Evolutionary conservation across 2,113 vertebrate species (phyloP).

Genomic region (Gila orcuttii): DNA sequence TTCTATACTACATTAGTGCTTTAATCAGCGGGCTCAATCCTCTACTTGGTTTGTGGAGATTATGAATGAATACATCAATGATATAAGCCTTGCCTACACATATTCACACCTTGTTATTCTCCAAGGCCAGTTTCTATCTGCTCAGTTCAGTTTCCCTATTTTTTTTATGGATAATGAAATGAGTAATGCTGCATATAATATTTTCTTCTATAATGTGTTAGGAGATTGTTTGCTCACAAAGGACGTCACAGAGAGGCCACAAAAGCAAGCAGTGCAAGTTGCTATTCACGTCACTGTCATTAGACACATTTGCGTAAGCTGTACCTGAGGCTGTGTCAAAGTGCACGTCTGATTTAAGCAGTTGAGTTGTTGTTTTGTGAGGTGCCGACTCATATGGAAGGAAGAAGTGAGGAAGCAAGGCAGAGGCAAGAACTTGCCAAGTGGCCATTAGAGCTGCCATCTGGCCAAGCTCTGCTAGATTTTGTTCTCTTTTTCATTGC

Average conservation of each 20-base stretch:
- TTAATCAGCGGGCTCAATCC: slow-evolving; percentile 43
- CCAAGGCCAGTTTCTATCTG: slow-evolving; percentile 10
- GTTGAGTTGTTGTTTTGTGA: slow-evolving; percentile 41
- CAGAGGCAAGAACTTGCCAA: slow-evolving; percentile 47
- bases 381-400: slow-evolving; percentile 44
- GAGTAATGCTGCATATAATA: neutral
- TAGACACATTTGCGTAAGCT: neutral
- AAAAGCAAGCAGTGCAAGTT: slow-evolving; percentile 16
- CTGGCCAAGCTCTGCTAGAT: slow-evolving; percentile 55
- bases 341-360: neutral
- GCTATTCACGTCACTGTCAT: slow-evolving; percentile 5
- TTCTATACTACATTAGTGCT: slow-evolving; percentile 34
- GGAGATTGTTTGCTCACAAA: neutral
- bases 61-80: slow-evolving; percentile 17
- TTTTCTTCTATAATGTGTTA: neutral
- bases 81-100: slow-evolving; percentile 3
- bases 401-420: slow-evolving; percentile 40
- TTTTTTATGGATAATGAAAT: slow-evolving; percentile 9
- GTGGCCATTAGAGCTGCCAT: slow-evolving; percentile 58
- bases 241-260: neutral
- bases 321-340: slow-evolving; percentile 22
- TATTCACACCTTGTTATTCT: neutral
- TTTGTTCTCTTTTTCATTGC: slow-evolving; percentile 53
- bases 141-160: neutral
- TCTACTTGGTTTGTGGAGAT: slow-evolving; percentile 4